Percentiles rank a stretch among this genome's conserved stretches.
phyloP scores from a whole-genome alignment of 2,113 vertebrate genomes.

The Perca flavescens region DNA sequence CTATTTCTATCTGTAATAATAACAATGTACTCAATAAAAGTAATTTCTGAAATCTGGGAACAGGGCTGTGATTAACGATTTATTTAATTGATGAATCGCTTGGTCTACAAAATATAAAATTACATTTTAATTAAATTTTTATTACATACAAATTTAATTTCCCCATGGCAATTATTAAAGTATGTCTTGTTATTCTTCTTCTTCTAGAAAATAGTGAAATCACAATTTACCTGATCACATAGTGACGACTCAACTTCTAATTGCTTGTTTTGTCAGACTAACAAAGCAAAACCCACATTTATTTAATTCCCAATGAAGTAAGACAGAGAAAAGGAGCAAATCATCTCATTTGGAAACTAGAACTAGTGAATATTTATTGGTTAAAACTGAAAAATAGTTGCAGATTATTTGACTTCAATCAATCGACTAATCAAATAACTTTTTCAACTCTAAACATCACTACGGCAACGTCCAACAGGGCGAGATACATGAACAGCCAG shows the following conservation, averaged over 20 bases:
- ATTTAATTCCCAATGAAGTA: neutral
- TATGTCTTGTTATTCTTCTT: too few relatives aligned
- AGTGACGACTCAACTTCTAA: neutral
- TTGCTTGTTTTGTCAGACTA: neutral
- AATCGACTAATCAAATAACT: neutral
- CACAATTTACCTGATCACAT: neutral
- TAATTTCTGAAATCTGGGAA: neutral
- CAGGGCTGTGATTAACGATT: neutral
- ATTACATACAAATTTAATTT: too few relatives aligned
- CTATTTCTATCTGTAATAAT: neutral
- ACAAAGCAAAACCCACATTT: neutral
- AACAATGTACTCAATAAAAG: neutral
- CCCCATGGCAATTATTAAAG: too few relatives aligned
- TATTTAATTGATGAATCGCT: neutral
- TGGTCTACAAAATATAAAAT: too few relatives aligned
- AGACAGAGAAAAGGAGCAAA: too few relatives aligned
- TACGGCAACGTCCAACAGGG: neutral
- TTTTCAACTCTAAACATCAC: neutral
- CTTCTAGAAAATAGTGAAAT: too few relatives aligned
- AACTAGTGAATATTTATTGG: neutral
- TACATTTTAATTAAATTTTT: too few relatives aligned
- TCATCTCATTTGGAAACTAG: too few relatives aligned
- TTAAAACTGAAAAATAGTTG: neutral
- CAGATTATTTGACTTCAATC: too few relatives aligned
- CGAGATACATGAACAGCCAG: neutral